Evolutionary conservation across 2,888 invertebrate genomes (phyloP), one percentile per base, ranked within the genome.

Genomic region (Halictus ligatus): DNA sequence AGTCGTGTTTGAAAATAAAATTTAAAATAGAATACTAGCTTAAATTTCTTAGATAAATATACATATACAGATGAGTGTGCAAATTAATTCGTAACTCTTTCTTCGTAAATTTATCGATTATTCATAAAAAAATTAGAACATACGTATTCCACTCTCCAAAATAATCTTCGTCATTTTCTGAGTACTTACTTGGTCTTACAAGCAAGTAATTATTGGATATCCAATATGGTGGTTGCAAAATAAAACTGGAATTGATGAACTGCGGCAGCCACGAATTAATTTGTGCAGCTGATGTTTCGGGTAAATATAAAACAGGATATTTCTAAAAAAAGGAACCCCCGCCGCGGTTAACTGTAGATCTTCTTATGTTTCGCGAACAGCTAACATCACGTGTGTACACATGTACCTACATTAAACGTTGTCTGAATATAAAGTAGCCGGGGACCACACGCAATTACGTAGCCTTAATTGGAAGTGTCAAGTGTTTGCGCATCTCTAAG

Each of bases 401-500:
- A 12, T 12, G 40, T 21, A 10, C 69, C 35, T 35, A n/a, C 29
- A 73, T 74, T 84, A 74, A 75, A 72, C 75, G 46, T 21, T 54
- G n/a, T 35, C 60, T 5, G 25, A 73, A 78, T 85, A 85, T 25
- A 75, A 85, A 85, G 72, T 81, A 78, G 54, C 58, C 58, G 64
- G 18, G 48, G 25, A 85, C 67, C 67, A 76, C 60, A 73, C 74
- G 81, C 48, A 85, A 82, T 86, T 74, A 74, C 78, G 60, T 67
- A 43, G 60, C 69, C 76, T 85, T 85, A 85, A 85, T 82, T 85
- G 86, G 60, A 78, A 74, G 60, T 76, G 81, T 76, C 81, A 82
- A 85, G 78, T 85, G 78, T 82, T 85, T 79, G 76, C 81, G 46
- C 78, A 82, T 78, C 86, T 76, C 78, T 60, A 79, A 54, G 78